These are phyloP conservation scores for Conus ventricosus DNA, from an alignment of 1,140 invertebrate genomes.

Conservation along the genomic window DNA sequence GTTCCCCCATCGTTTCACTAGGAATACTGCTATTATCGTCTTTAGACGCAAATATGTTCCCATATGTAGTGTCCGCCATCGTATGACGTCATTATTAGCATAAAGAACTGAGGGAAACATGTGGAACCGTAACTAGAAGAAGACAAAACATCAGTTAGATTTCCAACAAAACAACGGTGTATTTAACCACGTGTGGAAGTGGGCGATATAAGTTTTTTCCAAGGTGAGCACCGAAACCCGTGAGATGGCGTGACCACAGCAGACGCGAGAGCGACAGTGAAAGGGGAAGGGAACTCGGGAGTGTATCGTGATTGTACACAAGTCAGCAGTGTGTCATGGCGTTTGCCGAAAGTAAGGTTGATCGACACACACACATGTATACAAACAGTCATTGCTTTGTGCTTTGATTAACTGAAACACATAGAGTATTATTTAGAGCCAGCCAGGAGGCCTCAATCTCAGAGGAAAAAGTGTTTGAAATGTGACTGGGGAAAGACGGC, in stretches of 20 bases:
- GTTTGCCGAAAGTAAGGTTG: background rate
- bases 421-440: background rate
- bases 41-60: background rate
- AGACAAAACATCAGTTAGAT: background rate
- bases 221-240: background rate
- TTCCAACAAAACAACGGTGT: conserved; percentile 13
- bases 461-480: background rate
- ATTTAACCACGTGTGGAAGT: background rate
- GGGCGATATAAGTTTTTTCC: background rate
- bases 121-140: conserved; percentile 34
- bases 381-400: background rate
- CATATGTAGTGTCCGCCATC: conserved; percentile 29
- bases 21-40: background rate
- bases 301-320: background rate
- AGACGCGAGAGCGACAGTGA: background rate
- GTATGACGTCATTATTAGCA: conserved; percentile 39
- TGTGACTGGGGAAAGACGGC: background rate
- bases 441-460: too few relatives aligned
- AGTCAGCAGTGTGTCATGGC: background rate
- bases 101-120: conserved; percentile 33
- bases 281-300: background rate
- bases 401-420: background rate
- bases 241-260: background rate
- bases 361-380: background rate
- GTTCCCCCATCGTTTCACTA: background rate